A percentile compares a stretch with the other conserved stretches of the same genome.
These are phyloP conservation scores for Deroplatys truncata DNA, from an alignment of 2,888 invertebrate genomes.

Conservation along the genomic window DNA sequence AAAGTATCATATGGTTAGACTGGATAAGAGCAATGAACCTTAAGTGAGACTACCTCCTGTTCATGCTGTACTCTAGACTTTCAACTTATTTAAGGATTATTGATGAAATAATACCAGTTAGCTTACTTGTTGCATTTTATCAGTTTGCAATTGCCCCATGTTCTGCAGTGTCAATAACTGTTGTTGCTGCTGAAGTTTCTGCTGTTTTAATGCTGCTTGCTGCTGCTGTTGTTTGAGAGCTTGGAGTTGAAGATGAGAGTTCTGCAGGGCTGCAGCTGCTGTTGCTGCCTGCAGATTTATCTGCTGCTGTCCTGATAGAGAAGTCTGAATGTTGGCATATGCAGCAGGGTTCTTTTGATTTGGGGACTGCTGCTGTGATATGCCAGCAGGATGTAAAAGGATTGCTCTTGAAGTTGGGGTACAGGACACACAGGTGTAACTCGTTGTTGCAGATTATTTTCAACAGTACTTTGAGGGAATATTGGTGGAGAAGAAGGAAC, in stretches of 20 bases:
- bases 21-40: too few relatives aligned
- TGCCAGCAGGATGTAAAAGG: neutral
- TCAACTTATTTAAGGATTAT: too few relatives aligned
- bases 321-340: neutral
- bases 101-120: too few relatives aligned
- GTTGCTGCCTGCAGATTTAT: slow-evolving; percentile 13
- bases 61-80: too few relatives aligned
- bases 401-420: neutral
- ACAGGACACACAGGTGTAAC: neutral
- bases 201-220: neutral
- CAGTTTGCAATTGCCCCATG: slow-evolving; percentile 34
- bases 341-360: neutral
- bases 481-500: neutral
- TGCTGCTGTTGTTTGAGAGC: slow-evolving; percentile 7
- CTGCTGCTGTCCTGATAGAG: neutral
- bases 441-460: neutral
- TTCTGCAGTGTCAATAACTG: slow-evolving; percentile 33
- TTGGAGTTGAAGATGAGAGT: slow-evolving; percentile 33
- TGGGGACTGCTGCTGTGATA: neutral
- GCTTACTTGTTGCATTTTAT: slow-evolving; percentile 37
- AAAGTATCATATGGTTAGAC: too few relatives aligned
- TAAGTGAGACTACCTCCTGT: too few relatives aligned
- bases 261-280: slow-evolving; percentile 24
- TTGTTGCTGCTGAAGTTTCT: slow-evolving; percentile 20
- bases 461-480: neutral